These are phyloP conservation scores for Tragelaphus scriptus DNA, from an alignment of 2,113 vertebrate species.

Conservation along the genomic window DNA sequence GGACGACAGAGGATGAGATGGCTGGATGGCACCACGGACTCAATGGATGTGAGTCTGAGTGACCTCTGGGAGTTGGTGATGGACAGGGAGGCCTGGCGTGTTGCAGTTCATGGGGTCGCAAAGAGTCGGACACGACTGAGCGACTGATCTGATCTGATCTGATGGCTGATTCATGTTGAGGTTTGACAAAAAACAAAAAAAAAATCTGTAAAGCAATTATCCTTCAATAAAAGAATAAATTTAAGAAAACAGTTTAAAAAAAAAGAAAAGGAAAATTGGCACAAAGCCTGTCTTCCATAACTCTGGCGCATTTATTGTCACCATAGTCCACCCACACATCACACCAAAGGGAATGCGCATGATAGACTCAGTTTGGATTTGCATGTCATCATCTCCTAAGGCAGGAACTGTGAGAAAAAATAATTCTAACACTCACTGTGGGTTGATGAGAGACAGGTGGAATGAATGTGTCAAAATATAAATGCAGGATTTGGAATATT, in stretches of 20 bases:
- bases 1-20: too few species aligned
- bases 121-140: too few species aligned
- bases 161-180: not conserved
- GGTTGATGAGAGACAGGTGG: slow-evolving; percentile 13
- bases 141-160: too few species aligned
- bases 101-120: too few species aligned
- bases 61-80: too few species aligned
- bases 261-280: not conserved
- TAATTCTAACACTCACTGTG: not conserved
- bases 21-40: too few species aligned
- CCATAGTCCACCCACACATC: not conserved
- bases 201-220: not conserved
- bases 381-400: not conserved
- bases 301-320: not conserved
- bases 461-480: slow-evolving; percentile 19
- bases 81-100: too few species aligned
- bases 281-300: not conserved
- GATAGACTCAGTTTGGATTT: not conserved
- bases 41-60: too few species aligned
- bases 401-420: not conserved
- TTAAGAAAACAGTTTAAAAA: not conserved
- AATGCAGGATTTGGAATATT: slow-evolving; percentile 27
- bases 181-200: not conserved
- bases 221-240: not conserved
- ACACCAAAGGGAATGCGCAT: not conserved